Conservation (phyloP, 2,113 vertebrate genomes). For the Cheirogaleus medius region DNA sequence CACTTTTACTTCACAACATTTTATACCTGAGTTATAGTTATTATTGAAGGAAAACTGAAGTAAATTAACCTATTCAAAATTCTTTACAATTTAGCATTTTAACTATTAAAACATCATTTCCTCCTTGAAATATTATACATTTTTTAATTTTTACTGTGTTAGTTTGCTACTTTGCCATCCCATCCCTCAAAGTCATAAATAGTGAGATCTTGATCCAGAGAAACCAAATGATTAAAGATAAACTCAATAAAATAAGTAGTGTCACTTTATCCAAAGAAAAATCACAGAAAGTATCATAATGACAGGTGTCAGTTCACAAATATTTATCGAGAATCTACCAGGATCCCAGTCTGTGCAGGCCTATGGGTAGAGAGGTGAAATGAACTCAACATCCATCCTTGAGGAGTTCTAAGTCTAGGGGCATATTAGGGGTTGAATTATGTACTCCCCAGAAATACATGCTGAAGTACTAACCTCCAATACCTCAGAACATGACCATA, state of each 20-base stretch:
- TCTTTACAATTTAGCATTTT: not conserved
- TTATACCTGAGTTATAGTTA: not conserved
- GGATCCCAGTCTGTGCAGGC: not conserved
- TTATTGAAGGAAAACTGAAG: not conserved
- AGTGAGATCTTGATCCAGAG: not conserved
- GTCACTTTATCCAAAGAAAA: not conserved
- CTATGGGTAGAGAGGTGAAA: too few species aligned
- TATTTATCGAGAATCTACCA: not conserved
- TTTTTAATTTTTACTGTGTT: not conserved
- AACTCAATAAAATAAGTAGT: not conserved
- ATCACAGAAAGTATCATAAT: not conserved
- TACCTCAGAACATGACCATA: not conserved
- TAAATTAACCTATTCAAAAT: not conserved
- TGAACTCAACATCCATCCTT: not conserved
- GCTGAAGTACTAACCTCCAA: not conserved
- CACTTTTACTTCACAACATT: not conserved
- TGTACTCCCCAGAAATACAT: not conserved
- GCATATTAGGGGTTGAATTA: not conserved
- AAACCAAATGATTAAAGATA: not conserved
- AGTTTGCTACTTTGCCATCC: not conserved
- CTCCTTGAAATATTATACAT: not conserved
- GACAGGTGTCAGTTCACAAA: not conserved
- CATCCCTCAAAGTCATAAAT: not conserved
- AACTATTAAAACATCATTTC: not conserved
- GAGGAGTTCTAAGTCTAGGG: too few species aligned